A percentile compares a stretch with the other conserved stretches of the same genome.
phyloP scores from a whole-genome alignment of 1,140 invertebrate species.

The Stenopsyche tienmushanensis region DNA sequence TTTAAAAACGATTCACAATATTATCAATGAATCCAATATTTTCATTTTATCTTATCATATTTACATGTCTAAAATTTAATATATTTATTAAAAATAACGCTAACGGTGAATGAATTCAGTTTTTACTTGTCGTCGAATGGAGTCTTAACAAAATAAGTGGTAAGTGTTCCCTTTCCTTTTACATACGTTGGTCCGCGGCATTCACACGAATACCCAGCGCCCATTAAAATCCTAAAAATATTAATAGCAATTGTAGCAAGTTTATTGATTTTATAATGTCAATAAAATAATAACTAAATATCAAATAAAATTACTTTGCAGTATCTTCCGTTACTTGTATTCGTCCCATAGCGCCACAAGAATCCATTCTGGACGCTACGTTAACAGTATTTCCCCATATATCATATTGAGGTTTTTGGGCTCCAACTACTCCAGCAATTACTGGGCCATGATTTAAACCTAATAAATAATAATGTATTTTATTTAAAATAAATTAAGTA shows the following conservation, averaged over 20 bases:
- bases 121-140: conserved; percentile 62
- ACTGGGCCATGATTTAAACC: conserved; percentile 94
- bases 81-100: too few species aligned
- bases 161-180: conserved; percentile 91
- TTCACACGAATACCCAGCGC: conserved; percentile 79
- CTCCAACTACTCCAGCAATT: conserved; percentile 91
- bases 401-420: conserved; percentile 96
- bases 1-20: too few species aligned
- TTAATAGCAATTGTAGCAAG: too few species aligned
- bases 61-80: too few species aligned
- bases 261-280: not conserved
- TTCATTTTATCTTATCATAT: too few species aligned
- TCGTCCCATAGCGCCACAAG: conserved; percentile 85
- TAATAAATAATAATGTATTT: conserved; percentile 44
- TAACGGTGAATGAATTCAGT: too few species aligned
- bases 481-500: conserved; percentile 8
- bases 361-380: conserved; percentile 94
- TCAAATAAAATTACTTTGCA: conserved; percentile 61
- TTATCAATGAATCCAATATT: too few species aligned
- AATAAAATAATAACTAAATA: not conserved
- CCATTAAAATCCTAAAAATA: conserved; percentile 66
- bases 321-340: conserved; percentile 89
- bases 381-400: conserved; percentile 99
- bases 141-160: conserved; percentile 89
- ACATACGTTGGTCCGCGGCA: conserved; percentile 87